Evolutionary conservation across 2,113 vertebrate species (phyloP).

Genomic region (Boleophthalmus pectinirostris): DNA sequence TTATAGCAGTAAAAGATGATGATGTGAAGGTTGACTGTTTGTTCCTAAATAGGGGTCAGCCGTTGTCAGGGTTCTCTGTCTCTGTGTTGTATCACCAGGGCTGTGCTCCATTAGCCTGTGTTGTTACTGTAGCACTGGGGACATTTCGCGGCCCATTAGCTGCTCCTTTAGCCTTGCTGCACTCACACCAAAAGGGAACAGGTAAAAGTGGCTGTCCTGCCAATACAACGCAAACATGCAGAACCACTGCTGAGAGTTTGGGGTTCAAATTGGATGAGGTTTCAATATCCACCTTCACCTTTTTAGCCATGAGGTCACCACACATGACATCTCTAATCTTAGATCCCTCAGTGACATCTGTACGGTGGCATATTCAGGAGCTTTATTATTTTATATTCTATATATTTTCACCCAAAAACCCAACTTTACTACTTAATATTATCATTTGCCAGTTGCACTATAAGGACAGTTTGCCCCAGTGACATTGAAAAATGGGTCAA

Average conservation of each 20-base stretch:
- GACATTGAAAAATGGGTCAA: no score
- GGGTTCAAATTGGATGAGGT: not conserved
- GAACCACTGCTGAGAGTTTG: not conserved
- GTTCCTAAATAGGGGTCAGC: not conserved
- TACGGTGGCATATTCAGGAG: not conserved
- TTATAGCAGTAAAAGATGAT: not conserved
- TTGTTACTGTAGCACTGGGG: conserved; percentile 59
- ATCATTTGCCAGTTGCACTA: no score
- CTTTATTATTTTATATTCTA: not conserved
- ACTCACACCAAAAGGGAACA: conserved; percentile 35
- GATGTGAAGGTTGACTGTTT: not conserved
- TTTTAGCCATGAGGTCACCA: not conserved
- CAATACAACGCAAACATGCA: not conserved
- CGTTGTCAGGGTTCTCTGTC: conserved; percentile 40
- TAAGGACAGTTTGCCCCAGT: no score
- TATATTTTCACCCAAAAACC: no score
- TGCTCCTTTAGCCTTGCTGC: conserved; percentile 60
- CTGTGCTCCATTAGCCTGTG: conserved; percentile 63
- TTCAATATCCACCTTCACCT: not conserved
- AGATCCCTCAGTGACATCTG: not conserved
- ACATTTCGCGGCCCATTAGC: conserved; percentile 71
- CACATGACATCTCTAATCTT: not conserved
- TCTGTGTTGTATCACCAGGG: conserved; percentile 48
- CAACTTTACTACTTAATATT: no score
- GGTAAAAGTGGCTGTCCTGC: not conserved